Evolutionary conservation across 2,888 invertebrate species (phyloP).

Genomic region (Aricia artaxerxes): DNA sequence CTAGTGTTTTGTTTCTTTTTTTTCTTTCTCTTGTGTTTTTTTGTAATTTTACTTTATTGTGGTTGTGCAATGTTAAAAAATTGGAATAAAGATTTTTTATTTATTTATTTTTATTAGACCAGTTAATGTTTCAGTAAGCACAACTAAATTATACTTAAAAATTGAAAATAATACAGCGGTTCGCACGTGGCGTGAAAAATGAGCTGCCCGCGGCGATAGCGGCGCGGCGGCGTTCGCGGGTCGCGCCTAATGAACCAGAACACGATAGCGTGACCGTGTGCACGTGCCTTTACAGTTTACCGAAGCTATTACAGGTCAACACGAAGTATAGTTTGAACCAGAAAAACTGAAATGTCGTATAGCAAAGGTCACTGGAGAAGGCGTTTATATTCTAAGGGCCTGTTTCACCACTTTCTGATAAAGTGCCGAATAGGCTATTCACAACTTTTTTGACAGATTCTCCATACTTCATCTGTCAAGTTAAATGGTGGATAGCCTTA

Average conservation of each 20-base stretch:
- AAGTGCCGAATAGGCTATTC: no score
- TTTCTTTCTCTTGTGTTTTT: no score
- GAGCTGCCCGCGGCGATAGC: constrained; percentile 63
- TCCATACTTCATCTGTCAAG: no score
- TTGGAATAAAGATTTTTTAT: no score
- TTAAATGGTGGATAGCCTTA: no score
- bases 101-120: no score
- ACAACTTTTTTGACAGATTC: no score
- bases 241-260: constrained; percentile 75
- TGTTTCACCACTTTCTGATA: no score
- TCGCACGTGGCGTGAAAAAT: constrained; percentile 64
- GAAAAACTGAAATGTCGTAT: background rate
- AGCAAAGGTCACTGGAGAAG: background rate
- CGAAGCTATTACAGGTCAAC: constrained; percentile 10
- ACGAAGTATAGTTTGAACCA: background rate
- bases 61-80: no score
- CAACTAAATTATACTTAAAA: constrained; percentile 33
- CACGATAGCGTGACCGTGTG: constrained; percentile 63
- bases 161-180: constrained; percentile 36
- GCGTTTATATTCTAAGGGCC: background rate
- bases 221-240: constrained; percentile 43
- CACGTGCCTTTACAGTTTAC: constrained; percentile 1
- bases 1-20: no score
- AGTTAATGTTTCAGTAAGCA: constrained; percentile 14
- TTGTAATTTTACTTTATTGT: no score